Evolutionary conservation across 2,888 invertebrate genomes (phyloP).

Genomic region (Pyrochroa serraticornis): DNA sequence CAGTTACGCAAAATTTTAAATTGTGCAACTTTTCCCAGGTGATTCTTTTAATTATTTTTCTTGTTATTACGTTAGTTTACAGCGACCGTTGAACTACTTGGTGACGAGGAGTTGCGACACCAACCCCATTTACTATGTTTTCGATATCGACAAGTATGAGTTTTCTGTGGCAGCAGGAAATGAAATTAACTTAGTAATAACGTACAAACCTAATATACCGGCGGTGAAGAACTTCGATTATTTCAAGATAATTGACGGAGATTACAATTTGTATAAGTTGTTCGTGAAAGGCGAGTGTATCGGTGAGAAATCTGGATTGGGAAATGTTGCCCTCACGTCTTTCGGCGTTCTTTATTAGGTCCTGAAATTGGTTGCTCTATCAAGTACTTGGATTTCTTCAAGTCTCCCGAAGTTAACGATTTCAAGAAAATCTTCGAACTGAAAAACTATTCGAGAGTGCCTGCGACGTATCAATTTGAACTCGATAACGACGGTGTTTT

Average conservation of each 20-base stretch:
- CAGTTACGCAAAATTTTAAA: no score
- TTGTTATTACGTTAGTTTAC: background rate
- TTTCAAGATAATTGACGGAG: constrained; percentile 10
- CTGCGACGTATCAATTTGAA: constrained; percentile 17
- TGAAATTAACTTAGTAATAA: constrained; percentile 9
- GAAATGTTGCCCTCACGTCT: background rate
- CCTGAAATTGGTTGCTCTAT: constrained; percentile 6
- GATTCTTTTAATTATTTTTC: background rate
- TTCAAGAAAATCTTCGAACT: constrained; percentile 7
- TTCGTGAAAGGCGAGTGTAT: constrained; percentile 11
- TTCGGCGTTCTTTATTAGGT: background rate
- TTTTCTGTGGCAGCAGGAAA: background rate
- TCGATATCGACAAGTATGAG: constrained; percentile 23
- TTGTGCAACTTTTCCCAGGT: background rate
- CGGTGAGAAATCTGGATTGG: background rate
- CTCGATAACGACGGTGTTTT: constrained; percentile 8
- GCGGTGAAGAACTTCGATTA: constrained; percentile 11
- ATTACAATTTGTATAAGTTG: constrained; percentile 3
- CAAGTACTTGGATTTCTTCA: constrained; percentile 4
- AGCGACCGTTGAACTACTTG: constrained; percentile 5
- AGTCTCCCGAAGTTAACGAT: constrained; percentile 2
- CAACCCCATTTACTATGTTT: constrained; percentile 19
- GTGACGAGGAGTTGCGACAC: constrained; percentile 8
- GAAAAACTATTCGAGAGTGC: constrained; percentile 11
- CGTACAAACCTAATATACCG: constrained; percentile 9